Evolutionary conservation across 1,140 invertebrate genomes (phyloP), one percentile per base, ranked within the genome.

Genomic region (Aphaenogaster rudis): DNA sequence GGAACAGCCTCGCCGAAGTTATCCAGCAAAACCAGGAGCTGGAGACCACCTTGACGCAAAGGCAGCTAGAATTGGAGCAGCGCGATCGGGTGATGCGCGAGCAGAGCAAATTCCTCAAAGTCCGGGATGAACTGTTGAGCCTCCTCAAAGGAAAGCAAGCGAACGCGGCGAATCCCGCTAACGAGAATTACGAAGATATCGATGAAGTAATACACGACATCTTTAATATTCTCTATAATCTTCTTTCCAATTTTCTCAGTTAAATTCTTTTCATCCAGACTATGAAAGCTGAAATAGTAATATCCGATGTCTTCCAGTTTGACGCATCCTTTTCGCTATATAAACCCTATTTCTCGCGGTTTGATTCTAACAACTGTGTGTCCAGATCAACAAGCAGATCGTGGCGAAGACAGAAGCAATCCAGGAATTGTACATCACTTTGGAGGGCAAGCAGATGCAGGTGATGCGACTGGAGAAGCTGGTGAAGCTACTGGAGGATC

Each of bases 401-500:
- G 92, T 93, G 0, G 94, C 95, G 0, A 96, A 96, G 81, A 95
- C 95, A 0, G 96, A 96, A 21, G 95, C 96, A 78, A 96, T 96
- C 17, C 95, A 96, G 54, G 95, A 96, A 76, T 86, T 97, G 3
- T 96, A 96, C 59, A 79, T 91, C 0, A 96, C 95, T 0, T 90
- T 97, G 3, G 95, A 96, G 67, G 94, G 92, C 15, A 97, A 97
- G 69, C 96, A 97, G 90, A 93, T 94, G 76, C 96, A 97, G 88
- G 94, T 97, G 21, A 95, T 95, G 77, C 93, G 95, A 48, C 88
- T 97, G 74, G 96, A 97, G 85, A 96, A 97, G 86, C 95, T 96
- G 7, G 96, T 97, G 6, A 94, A 96, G 74, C 93, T 96, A 59
- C 92, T 97, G 89, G 96, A 96, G 86, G 96, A 97, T 64, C 96